Evolutionary conservation across 2,797 vertebrate species (phyloP).

Genomic region (Pelochelys cantorii): DNA sequence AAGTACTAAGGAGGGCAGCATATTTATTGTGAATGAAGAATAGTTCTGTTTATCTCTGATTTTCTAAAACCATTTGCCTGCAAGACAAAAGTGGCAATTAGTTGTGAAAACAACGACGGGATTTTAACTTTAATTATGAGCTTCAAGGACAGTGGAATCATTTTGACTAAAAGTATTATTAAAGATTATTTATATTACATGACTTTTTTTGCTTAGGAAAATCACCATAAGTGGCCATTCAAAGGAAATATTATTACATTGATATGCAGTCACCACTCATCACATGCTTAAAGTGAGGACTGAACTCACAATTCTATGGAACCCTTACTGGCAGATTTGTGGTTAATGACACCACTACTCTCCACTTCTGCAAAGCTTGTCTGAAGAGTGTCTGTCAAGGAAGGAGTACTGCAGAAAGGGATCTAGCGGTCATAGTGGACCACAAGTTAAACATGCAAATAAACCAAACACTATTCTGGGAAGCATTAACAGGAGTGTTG

Average conservation of each 20-base stretch:
- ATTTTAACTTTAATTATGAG: not conserved
- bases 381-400: too few relatives aligned
- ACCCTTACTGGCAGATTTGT: not conserved
- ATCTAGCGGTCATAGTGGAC: too few relatives aligned
- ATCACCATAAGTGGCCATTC: not conserved
- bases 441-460: too few relatives aligned
- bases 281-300: not conserved
- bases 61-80: not conserved
- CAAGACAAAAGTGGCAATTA: not conserved
- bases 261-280: not conserved
- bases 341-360: not conserved
- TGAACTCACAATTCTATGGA: not conserved
- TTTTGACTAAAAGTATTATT: not conserved
- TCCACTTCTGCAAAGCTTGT: not conserved
- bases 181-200: not conserved
- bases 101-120: not conserved
- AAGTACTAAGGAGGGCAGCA: not conserved
- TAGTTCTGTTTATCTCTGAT: not conserved
- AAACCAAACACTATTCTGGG: too few relatives aligned
- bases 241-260: constrained; percentile 7
- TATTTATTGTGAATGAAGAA: not conserved
- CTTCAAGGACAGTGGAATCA: not conserved
- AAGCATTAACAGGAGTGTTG: too few relatives aligned
- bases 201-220: not conserved
- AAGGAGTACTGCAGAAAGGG: too few relatives aligned